phyloP scores from a whole-genome alignment of 2,113 vertebrate species.

The Vanacampus margaritifer region DNA sequence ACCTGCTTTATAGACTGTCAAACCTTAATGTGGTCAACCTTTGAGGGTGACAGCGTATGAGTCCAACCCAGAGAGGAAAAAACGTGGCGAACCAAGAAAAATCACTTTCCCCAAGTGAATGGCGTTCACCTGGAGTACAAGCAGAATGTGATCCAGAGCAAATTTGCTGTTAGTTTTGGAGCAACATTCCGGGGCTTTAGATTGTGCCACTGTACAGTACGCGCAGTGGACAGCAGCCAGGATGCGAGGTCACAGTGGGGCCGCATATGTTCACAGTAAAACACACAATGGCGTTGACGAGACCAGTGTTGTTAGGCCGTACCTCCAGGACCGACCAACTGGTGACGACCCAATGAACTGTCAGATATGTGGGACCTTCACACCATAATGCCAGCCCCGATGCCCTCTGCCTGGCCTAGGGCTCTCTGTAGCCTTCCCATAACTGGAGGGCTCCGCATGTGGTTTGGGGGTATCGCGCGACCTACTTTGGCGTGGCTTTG shows the following conservation, averaged over 20 bases:
- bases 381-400: conserved; percentile 24
- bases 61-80: conserved; percentile 19
- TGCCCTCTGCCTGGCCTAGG: conserved; percentile 29
- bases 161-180: not conserved
- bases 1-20: conserved; percentile 33
- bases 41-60: conserved; percentile 26
- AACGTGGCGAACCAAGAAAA: conserved; percentile 4
- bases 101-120: not conserved
- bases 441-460: conserved; percentile 34
- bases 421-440: conserved; percentile 25
- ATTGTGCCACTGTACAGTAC: conserved; percentile 1
- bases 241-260: conserved; percentile 14
- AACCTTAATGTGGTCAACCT: conserved; percentile 38
- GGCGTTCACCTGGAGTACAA: not conserved
- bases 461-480: conserved; percentile 44
- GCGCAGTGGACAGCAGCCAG: not conserved
- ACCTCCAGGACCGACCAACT: conserved; percentile 26
- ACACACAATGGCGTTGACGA: conserved; percentile 25
- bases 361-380: conserved; percentile 52
- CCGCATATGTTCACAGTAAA: conserved; percentile 23
- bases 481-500: conserved; percentile 55
- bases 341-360: conserved; percentile 41
- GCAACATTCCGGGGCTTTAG: conserved; percentile 4
- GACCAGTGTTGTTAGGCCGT: conserved; percentile 32
- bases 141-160: not conserved